A percentile compares a stretch with the other conserved stretches of the same genome.
Conservation (phyloP, 2,888 invertebrate species). For the Dorcus parallelipipedus region DNA sequence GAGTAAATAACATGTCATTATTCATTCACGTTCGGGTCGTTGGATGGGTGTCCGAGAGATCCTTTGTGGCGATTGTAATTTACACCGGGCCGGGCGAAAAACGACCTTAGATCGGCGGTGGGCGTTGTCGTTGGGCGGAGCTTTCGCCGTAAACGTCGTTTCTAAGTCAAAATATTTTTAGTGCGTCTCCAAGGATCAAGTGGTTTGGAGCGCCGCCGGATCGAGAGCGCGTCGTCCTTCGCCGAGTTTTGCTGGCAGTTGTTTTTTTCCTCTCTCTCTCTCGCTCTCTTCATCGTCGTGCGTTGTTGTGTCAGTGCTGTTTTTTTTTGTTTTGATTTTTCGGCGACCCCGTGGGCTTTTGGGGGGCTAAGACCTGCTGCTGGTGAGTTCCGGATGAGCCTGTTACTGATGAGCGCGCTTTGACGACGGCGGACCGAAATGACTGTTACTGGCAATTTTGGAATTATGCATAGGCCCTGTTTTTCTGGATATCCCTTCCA, state of each 20-base stretch:
- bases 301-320: no score
- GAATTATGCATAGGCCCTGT: conserved; percentile 50
- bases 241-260: background rate
- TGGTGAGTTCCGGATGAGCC: background rate
- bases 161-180: conserved; percentile 34
- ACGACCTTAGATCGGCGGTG: background rate
- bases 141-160: conserved; percentile 27
- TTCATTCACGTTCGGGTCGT: no score
- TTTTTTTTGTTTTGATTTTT: background rate
- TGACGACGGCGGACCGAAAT: conserved; percentile 27
- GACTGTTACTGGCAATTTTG: conserved; percentile 49
- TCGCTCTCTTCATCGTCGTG: no score
- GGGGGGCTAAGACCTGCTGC: background rate
- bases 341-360: background rate
- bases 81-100: background rate
- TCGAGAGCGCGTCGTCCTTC: conserved; percentile 3
- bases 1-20: no score
- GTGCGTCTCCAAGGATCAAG: conserved; percentile 28
- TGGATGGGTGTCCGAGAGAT: no score
- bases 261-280: background rate
- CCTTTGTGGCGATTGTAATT: no score
- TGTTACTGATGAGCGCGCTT: no score
- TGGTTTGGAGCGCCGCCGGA: conserved; percentile 13
- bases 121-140: conserved; percentile 32
- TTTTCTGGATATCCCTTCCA: conserved; percentile 51